Percentiles rank a stretch among this genome's conserved stretches.
These are phyloP conservation scores for Lepeophtheirus nordmannii DNA, from an alignment of 2,888 invertebrate genomes.

Conservation along the genomic window DNA sequence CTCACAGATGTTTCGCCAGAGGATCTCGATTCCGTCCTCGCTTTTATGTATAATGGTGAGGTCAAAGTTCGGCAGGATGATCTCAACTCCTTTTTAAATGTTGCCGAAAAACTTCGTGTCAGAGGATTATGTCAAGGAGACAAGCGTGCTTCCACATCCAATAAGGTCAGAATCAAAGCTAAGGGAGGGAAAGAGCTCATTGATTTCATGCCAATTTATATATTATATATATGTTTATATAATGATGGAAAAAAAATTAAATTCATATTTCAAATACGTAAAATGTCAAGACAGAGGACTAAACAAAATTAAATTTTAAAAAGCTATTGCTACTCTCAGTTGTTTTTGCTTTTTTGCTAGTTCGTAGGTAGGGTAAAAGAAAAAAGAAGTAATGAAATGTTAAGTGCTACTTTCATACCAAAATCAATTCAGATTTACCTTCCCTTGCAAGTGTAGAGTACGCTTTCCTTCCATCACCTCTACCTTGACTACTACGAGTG, in stretches of 20 bases:
- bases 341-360: no score
- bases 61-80: conserved; percentile 18
- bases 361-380: no score
- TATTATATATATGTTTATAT: neutral
- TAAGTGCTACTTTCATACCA: no score
- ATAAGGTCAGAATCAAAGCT: neutral
- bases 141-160: neutral
- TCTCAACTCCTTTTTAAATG: conserved; percentile 10
- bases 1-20: conserved; percentile 14
- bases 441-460: no score
- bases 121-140: conserved; percentile 19
- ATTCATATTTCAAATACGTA: neutral
- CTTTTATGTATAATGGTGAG: conserved; percentile 22
- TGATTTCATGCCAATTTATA: neutral
- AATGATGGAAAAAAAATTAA: neutral
- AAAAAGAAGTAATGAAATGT: no score
- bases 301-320: no score
- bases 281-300: no score
- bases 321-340: no score
- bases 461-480: no score
- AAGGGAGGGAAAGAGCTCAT: neutral
- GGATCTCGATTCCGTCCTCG: conserved; percentile 9
- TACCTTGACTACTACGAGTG: no score
- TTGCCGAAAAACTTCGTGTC: conserved; percentile 20
- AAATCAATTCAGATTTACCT: no score